Evolutionary conservation across 2,113 vertebrate genomes (phyloP), one percentile per base, ranked within the genome.

Genomic region (Pteruthius melanotis): DNA sequence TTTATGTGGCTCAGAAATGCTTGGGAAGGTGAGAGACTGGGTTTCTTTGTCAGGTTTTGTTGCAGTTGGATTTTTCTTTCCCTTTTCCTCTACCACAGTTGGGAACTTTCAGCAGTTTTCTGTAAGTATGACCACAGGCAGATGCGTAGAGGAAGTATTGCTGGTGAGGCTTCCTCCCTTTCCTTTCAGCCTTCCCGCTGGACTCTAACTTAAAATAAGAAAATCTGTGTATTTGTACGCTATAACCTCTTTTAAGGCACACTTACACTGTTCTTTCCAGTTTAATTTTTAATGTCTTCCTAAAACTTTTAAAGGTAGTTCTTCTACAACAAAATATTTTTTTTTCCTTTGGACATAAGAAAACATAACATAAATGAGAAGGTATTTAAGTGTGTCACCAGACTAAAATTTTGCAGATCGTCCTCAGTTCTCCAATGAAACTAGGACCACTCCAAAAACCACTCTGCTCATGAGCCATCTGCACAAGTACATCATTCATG

Each of bases 401-500:
- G 24, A 52, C 9, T 39, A 45, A 74, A 56, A 49, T 68, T 79
- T 28, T 79, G 45, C 28, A 78, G 47, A 24, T 49, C 26, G 19
- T n/a, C 60, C n/a, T 65, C 65, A 81, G 47, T 66, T 87, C 57
- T 76, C 39, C 57, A 64, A 3, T 50, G 63, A 90, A 82, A 76
- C 24, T 23, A 27, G 14, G 52, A 85, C 64, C 10, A 1, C 24
- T 63, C 53, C 35, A 88, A 35, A 81, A 92, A 63, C 20, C 23
- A 47, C 21, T 65, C n/a, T 79, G 57, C 27, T 93, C n/a, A 56
- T 3, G 6, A 90, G 53, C 70, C 70, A 90, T 45, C 74, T 92
- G 85, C 75, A 54, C n/a, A 50, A 70, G 33, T 21, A 26, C 35
- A 59, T 27, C 0, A 0, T 31, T 59, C 5, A 1, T 23, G 33